Base-by-base conservation (phyloP, 2,888 invertebrate species). In the Eristalinus aeneus region DNA sequence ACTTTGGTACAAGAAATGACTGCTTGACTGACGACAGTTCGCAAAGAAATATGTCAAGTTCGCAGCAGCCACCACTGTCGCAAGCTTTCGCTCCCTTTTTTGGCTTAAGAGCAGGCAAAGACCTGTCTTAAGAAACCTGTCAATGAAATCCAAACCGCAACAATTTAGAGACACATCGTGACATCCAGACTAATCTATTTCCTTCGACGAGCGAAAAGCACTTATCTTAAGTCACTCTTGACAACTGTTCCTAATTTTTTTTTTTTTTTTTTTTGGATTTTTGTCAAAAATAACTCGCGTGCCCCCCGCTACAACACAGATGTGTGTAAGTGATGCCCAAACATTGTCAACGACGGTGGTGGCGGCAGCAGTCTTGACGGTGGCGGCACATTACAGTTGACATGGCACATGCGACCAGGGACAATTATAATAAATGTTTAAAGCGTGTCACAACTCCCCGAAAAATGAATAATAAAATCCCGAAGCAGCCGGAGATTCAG, bases 391-490 rank as follows among this genome's bases (percentile, higher is more conserved):
- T 9, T 16, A 16, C 53, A 56, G 54, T 75, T 76, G 68, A 76
- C 76, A 76, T 75, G 77, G 81, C 85, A 86, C 85, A 81, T 81
- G 81, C 85, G 31, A 74, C 77, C 74, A 69, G 69, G 71, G 54
- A 56, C 64, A 71, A 56, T 78, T 82, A 86, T 86, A 86, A 86
- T 78, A 86, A 86, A 86, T 86, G 82, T 74, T 78, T 82, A 86
- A 86, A 86, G 86, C 86, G 86, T 86, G 86, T 86, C 86, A 81
- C 86, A 86, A 74, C 74, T 64, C 64, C 64, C 77, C 74, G 56
- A 56, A 22, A 56, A 56, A 56, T 23, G 23, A 56, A 56, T 23
- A 56, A 56, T 22, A 56, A 56, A 56, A 56, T 16, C 12, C 54
- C 2, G 46, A n/a, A 46, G 16, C 46, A 46, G 46, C 46, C 58